Conservation (phyloP, 2,113 vertebrate genomes). For the Scolopax mira region DNA sequence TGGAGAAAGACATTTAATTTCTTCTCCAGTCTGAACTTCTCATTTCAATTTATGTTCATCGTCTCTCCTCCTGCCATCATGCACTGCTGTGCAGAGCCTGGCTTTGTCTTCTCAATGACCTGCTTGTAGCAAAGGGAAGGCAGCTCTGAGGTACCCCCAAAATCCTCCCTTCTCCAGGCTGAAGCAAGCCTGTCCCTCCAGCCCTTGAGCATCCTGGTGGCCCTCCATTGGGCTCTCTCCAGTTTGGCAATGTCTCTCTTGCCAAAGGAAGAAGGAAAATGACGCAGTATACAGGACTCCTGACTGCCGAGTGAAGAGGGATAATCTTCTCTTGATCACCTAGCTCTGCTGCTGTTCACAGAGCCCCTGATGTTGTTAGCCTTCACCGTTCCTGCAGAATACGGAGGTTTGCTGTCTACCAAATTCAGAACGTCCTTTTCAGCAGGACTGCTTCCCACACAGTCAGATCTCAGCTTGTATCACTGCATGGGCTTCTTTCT, state of each 20-base stretch:
- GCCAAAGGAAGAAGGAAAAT: not conserved
- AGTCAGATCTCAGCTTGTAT: not conserved
- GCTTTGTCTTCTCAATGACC: not conserved
- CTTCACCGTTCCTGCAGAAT: not conserved
- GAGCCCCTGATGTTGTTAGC: not conserved
- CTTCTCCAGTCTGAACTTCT: not conserved
- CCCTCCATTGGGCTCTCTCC: not conserved
- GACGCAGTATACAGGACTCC: not conserved
- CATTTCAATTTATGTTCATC: not conserved
- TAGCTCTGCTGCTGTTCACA: not conserved
- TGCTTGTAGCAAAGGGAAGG: not conserved
- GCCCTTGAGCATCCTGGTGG: not conserved
- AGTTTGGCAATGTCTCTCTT: not conserved
- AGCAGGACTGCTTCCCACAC: not conserved
- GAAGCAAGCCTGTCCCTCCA: not conserved
- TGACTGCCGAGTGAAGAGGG: not conserved
- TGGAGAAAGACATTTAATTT: not conserved
- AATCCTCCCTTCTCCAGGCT: not conserved
- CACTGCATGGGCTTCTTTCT: not conserved
- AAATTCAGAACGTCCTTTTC: not conserved
- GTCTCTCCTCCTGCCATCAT: not conserved
- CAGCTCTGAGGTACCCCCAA: not conserved
- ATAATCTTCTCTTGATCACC: not conserved
- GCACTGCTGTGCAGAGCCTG: not conserved
- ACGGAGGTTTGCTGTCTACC: accelerated